Percentiles rank a stretch among this genome's conserved stretches.
Evolutionary conservation across 1,140 invertebrate species (phyloP).

Genomic region (Drosophila pandora): DNA sequence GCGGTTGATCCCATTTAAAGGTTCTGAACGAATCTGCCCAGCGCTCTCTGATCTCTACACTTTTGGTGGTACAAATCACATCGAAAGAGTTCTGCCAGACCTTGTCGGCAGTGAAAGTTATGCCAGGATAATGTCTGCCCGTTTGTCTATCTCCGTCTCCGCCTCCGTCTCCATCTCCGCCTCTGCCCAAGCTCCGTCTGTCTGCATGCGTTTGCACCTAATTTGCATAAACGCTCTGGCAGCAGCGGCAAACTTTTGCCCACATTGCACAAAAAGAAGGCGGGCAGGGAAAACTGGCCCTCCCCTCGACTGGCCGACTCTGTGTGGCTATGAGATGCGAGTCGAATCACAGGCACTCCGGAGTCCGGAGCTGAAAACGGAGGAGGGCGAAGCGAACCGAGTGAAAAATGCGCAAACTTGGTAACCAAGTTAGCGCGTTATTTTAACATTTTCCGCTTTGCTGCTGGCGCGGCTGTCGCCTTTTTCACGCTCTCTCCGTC

Average conservation of each 20-base stretch:
- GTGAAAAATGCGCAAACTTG: conserved; percentile 82
- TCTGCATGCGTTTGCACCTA: conserved; percentile 76
- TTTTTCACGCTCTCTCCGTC: conserved; percentile 46
- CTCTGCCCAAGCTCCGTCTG: conserved; percentile 11
- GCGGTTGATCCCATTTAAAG: conserved; percentile 30
- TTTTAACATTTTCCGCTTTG: conserved; percentile 81
- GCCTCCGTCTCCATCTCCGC: conserved; percentile 25
- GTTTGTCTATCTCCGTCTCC: conserved; percentile 56
- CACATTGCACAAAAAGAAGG: conserved; percentile 73
- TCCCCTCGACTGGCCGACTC: neutral
- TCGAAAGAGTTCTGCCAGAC: conserved; percentile 49
- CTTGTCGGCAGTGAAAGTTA: conserved; percentile 71
- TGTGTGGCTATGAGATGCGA: conserved; percentile 35
- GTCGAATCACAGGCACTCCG: conserved; percentile 41
- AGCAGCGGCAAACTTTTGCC: conserved; percentile 75
- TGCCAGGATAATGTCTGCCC: conserved; percentile 76
- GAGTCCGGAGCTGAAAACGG: neutral
- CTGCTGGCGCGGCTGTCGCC: conserved; percentile 60
- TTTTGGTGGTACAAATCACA: conserved; percentile 60
- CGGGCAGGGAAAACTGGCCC: conserved; percentile 41
- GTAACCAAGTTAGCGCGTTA: conserved; percentile 82
- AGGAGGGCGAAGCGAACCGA: conserved; percentile 50
- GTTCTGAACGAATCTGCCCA: neutral
- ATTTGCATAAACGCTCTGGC: conserved; percentile 80
- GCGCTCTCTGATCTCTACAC: conserved; percentile 13